Evolutionary conservation across 2,888 invertebrate species (phyloP).

Genomic region (Pilophorus perplexus): DNA sequence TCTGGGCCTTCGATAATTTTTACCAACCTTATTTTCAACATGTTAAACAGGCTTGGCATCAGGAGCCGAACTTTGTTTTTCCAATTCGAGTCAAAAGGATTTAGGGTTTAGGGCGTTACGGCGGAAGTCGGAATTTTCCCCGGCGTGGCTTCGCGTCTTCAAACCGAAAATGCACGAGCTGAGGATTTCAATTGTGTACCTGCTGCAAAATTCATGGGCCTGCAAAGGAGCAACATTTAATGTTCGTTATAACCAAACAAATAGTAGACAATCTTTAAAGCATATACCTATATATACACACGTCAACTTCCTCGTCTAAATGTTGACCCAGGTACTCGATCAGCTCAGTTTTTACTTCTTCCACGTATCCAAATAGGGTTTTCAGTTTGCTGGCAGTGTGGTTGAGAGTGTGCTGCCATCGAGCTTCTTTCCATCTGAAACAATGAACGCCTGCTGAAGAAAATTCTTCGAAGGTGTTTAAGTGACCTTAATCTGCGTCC

Average conservation of each 20-base stretch:
- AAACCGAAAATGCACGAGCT: conserved; percentile 30
- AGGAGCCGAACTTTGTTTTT: neutral
- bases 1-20: too few relatives aligned
- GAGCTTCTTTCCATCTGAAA: conserved; percentile 15
- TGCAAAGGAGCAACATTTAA: conserved; percentile 1
- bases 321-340: neutral
- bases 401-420: neutral
- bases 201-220: conserved; percentile 1
- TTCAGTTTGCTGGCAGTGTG: conserved; percentile 20
- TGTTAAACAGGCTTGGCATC: neutral
- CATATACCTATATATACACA: neutral
- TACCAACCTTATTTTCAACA: conserved; percentile 1
- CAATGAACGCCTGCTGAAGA: neutral
- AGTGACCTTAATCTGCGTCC: too few relatives aligned
- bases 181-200: conserved; percentile 22
- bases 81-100: conserved; percentile 6
- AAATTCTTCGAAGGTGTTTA: too few relatives aligned
- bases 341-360: conserved; percentile 30
- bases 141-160: neutral
- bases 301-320: conserved; percentile 1
- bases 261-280: too few relatives aligned
- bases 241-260: too few relatives aligned
- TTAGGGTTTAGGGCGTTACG: neutral
- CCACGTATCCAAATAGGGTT: conserved; percentile 3
- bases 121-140: conserved; percentile 7